Percentiles rank a stretch among this genome's conserved stretches.
These are phyloP conservation scores for Harpalus rubripes DNA, from an alignment of 2,888 invertebrate species.

Conservation along the genomic window DNA sequence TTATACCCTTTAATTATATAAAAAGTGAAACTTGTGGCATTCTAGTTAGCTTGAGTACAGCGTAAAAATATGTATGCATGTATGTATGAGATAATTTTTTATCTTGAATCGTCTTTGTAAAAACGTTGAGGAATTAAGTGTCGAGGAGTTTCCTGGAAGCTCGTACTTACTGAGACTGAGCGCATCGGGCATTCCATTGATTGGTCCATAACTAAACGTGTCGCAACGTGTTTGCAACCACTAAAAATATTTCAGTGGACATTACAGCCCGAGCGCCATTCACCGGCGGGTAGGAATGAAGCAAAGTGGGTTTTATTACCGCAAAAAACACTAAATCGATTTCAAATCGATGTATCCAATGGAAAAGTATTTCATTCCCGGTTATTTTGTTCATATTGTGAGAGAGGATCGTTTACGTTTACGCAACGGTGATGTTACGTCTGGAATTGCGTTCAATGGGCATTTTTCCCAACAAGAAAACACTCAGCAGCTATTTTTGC, in stretches of 20 bases:
- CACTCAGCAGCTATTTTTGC: background rate
- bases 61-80: constrained; percentile 58
- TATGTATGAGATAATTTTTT: constrained; percentile 56
- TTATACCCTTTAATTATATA: background rate
- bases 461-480: background rate
- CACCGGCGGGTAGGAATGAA: constrained; percentile 37
- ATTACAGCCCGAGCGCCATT: constrained; percentile 24
- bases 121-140: constrained; percentile 52
- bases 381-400: background rate
- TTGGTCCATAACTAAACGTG: constrained; percentile 59
- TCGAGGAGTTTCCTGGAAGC: constrained; percentile 37
- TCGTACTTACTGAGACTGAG: constrained; percentile 46
- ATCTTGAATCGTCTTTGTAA: constrained; percentile 15
- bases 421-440: background rate
- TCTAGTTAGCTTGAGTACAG: constrained; percentile 34
- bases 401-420: background rate
- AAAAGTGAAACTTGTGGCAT: background rate
- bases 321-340: constrained; percentile 22
- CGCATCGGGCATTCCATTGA: constrained; percentile 46
- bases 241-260: constrained; percentile 54
- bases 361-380: constrained; percentile 12
- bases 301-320: constrained; percentile 43
- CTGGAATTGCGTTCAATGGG: background rate
- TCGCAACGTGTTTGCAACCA: constrained; percentile 53
- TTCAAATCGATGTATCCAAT: constrained; percentile 25